Base-by-base conservation (phyloP, 2,888 invertebrate species). In the Dermolepida albohirtum region DNA sequence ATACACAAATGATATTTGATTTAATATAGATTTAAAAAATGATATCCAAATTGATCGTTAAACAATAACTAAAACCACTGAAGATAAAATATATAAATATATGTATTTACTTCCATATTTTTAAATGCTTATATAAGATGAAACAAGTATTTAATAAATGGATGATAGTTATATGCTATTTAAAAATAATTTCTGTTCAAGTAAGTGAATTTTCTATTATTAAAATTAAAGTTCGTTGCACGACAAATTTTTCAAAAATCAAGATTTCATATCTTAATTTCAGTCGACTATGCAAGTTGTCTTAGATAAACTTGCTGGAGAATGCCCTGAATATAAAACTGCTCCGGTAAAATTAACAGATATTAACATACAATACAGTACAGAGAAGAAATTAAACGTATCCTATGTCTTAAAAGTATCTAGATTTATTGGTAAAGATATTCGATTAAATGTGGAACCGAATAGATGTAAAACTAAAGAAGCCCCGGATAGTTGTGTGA, bases 401-500 rank as follows among this genome's bases (percentile, higher is more conserved):
- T 27, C 27, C 2, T n/a, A 10, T 50, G 17, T 11, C 8, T 0
- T 11, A 2, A 22, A 50, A 22, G 2, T 50, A n/a, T 27, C 8
- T 4, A 22, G 12, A 2, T 7, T 7, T 8, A 2, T 34, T 6
- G 10, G 8, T 34, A n/a, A 44, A 44, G 11, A 11, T 11, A 5
- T 12, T 5, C 50, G 2, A n/a, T 11, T 22, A 6, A 7, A 17
- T 5, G 27, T 22, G 5, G 22, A 11, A n/a, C 8, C 27, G 4
- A 22, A 22, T 2, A 7, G 50, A 27, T 50, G 50, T n/a, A 8
- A n/a, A n/a, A 50, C 11, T 6, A 50, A 27, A 12, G 50, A 50
- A 27, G 50, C 50, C 11, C 50, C 50, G 27, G 50, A 50, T 27
- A 50, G 17, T 2, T 50, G 50, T 2, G 50, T 22, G 10, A 2